Evolutionary conservation across 2,113 vertebrate species (phyloP), one percentile per base, ranked within the genome.

Genomic region (Osmerus mordax): DNA sequence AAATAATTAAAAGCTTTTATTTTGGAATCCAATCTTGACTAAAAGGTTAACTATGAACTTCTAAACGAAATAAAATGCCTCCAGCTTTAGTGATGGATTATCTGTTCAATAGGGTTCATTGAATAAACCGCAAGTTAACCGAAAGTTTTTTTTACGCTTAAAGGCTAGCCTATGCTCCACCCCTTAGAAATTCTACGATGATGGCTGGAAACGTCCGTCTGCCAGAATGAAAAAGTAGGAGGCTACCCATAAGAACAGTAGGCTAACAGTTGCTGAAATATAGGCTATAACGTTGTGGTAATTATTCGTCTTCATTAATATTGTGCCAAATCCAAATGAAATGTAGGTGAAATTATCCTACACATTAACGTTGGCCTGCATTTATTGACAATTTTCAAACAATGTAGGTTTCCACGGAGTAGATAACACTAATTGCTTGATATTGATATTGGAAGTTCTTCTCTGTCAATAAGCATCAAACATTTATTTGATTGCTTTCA

Each of bases 121-220:
- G 66, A 78, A 82, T 82, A 79, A 59, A 72, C 21, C 53, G n/a
- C 74, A 83, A 87, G 79, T 90, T 87, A 70, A 75, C 61, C 63
- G 77, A 91, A 90, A 86, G 89, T 90, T 87, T 83, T 83, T 65
- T 88, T 89, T 84, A 86, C 86, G 85, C 81, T 69, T 74, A 82
- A 71, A 68, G 41, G 76, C 41, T 12, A 47, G 41, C 41, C 41
- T 81, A 84, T 75, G 87, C 92, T 90, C 90, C 90, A 91, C 90
- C 92, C 89, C 86, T 90, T 78, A 75, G 61, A 75, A 66, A 74
- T 75, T 73, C 70, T 55, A 77, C 61, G 3, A 63, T 63, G 61
- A 87, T 76, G 84, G 85, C 73, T 56, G 84, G 83, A 78, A 78
- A 83, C 75, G 72, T 73, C 82, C 75, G 71, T 73, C 82, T 74